A percentile compares a stretch with the other conserved stretches of the same genome.
phyloP scores from a whole-genome alignment of 2,113 vertebrate genomes.

The Crotophaga sulcirostris region DNA sequence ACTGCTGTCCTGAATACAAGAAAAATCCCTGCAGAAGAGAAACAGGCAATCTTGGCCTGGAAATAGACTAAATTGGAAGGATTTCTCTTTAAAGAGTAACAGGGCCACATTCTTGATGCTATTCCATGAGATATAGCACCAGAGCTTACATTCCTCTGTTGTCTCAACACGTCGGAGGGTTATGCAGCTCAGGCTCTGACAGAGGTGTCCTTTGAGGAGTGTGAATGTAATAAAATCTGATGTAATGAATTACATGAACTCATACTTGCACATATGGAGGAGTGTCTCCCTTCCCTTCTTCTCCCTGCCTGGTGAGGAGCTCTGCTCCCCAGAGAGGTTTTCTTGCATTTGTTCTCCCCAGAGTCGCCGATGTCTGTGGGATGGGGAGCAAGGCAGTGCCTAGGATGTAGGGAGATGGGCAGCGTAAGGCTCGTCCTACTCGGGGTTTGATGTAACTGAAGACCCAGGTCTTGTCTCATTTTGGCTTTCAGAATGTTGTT shows the following conservation, averaged over 20 bases:
- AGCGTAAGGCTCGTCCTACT: background rate
- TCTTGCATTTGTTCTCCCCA: background rate
- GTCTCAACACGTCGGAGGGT: background rate
- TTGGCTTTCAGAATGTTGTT: background rate
- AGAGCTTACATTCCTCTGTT: background rate
- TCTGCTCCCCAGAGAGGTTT: background rate
- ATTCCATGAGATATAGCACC: background rate
- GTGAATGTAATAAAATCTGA: background rate
- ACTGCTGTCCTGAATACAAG: background rate
- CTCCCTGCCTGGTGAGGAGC: background rate
- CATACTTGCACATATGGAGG: background rate
- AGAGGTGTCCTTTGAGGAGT: background rate
- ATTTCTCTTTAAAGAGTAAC: background rate
- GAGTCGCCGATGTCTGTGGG: rapidly evolving
- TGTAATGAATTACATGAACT: background rate
- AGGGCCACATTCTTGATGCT: background rate
- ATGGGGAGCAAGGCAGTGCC: background rate
- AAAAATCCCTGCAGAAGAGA: background rate
- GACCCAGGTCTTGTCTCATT: background rate
- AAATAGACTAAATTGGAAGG: background rate
- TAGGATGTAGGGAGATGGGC: background rate
- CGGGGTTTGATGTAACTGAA: background rate
- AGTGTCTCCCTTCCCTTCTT: background rate
- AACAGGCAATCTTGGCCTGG: background rate
- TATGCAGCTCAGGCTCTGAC: background rate